Evolutionary conservation across 2,888 invertebrate genomes (phyloP), one percentile per base, ranked within the genome.

Genomic region (Xanthorhoe spadicearia): DNA sequence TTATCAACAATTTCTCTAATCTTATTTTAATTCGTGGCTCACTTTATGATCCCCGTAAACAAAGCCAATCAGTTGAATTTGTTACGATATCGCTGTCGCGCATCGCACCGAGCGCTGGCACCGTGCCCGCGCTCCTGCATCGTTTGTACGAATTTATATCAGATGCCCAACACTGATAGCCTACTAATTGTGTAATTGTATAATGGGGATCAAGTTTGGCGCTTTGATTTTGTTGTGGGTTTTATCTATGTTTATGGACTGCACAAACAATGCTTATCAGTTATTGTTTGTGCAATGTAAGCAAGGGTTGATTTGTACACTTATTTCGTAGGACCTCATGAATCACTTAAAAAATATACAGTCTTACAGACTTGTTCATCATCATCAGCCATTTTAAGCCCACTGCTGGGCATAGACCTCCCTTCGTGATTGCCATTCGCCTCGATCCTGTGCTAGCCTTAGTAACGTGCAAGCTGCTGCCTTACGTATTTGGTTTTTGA

Each of bases 141-240:
- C 80, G 83, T 83, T 77, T 75, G 77, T 73, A 64, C 76, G 70
- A 79, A 79, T 83, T 77, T 81, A 82, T 83, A 82, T 80, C 74
- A 77, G 79, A 79, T 78, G 76, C 73, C 71, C 73, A 66, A 61
- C 76, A 72, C 76, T 80, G 80, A 83, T 83, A 80, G 78, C 69
- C 68, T 70, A 72, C 79, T 83, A 80, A 84, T 83, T 81, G 77
- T 79, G 74, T 78, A 76, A 81, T 77, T 77, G 76, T 74, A 69
- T 69, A 69, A 64, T 68, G 66, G 57, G 61, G 51, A 61, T 61
- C 54, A 58, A 51, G 49, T 67, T 69, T 64, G 23, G 56, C 50
- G 28, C 49, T 50, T 54, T 59, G n/a, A 52, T 51, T 51, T 48
- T 19, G 50, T 51, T 6, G 23, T 9, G 18, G 8, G 6, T 46